Evolutionary conservation across 1,140 invertebrate species (phyloP).

Genomic region (Uloborus diversus): DNA sequence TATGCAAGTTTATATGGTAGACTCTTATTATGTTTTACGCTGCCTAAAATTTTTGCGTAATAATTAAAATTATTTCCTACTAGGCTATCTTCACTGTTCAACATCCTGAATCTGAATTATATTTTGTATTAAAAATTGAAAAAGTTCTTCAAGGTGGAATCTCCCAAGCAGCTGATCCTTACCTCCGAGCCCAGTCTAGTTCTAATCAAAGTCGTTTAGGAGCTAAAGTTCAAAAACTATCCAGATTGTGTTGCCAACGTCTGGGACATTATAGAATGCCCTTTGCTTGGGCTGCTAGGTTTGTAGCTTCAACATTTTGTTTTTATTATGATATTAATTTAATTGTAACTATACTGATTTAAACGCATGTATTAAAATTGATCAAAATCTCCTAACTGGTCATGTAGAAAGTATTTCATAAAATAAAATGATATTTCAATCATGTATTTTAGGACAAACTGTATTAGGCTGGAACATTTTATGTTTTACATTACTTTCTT

Average conservation of each 20-base stretch:
- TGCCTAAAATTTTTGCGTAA: too few species aligned
- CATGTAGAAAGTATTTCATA: neutral
- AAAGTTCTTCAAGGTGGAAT: conserved; percentile 90
- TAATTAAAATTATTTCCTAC: too few species aligned
- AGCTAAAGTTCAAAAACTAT: conserved; percentile 83
- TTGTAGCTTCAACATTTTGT: conserved; percentile 23
- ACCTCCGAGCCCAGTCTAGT: conserved; percentile 73
- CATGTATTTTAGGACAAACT: neutral
- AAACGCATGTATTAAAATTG: neutral
- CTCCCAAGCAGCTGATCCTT: conserved; percentile 85
- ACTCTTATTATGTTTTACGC: too few species aligned
- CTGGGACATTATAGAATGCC: conserved; percentile 93
- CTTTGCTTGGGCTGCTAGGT: conserved; percentile 88
- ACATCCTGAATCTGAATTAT: conserved; percentile 86
- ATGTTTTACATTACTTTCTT: neutral
- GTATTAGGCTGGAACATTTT: neutral
- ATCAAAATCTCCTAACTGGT: too few species aligned
- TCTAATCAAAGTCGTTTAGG: conserved; percentile 79
- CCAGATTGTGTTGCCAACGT: conserved; percentile 80
- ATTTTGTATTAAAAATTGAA: conserved; percentile 87
- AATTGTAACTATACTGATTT: neutral
- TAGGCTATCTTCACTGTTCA: conserved; percentile 84
- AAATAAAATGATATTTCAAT: too few species aligned
- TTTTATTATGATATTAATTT: neutral
- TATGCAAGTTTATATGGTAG: too few species aligned